phyloP scores from a whole-genome alignment of 2,113 vertebrate species.

The Porphyrio hochstetteri region DNA sequence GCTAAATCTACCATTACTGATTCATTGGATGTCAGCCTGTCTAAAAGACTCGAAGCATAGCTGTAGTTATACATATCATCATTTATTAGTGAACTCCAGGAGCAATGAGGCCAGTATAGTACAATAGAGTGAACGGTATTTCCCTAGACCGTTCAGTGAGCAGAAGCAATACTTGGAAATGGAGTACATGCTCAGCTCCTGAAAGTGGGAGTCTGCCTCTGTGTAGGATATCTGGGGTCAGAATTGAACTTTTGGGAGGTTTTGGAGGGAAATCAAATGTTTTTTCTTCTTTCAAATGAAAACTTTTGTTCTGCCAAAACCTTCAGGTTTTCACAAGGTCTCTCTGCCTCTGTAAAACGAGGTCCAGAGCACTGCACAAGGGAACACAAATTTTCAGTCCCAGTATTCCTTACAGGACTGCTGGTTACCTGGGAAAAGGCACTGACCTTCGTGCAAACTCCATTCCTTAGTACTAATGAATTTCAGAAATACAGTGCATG shows the following conservation, averaged over 20 bases:
- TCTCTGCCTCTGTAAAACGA: neutral
- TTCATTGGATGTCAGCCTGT: neutral
- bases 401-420: neutral
- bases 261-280: neutral
- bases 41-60: neutral
- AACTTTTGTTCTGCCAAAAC: neutral
- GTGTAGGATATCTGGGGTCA: neutral
- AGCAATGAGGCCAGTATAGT: neutral
- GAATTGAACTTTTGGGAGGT: rapidly evolving
- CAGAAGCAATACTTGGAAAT: neutral
- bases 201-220: neutral
- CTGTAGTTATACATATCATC: neutral
- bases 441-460: neutral
- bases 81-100: neutral
- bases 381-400: neutral
- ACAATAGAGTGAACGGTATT: neutral
- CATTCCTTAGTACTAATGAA: neutral
- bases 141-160: neutral
- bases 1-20: neutral
- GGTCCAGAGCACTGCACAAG: neutral
- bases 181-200: neutral
- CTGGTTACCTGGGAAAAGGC: neutral
- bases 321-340: neutral
- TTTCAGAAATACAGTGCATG: neutral
- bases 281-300: neutral